Percentiles rank a stretch among this genome's conserved stretches.
Evolutionary conservation across 1,140 invertebrate species (phyloP).

Genomic region (Hetaerina americana): DNA sequence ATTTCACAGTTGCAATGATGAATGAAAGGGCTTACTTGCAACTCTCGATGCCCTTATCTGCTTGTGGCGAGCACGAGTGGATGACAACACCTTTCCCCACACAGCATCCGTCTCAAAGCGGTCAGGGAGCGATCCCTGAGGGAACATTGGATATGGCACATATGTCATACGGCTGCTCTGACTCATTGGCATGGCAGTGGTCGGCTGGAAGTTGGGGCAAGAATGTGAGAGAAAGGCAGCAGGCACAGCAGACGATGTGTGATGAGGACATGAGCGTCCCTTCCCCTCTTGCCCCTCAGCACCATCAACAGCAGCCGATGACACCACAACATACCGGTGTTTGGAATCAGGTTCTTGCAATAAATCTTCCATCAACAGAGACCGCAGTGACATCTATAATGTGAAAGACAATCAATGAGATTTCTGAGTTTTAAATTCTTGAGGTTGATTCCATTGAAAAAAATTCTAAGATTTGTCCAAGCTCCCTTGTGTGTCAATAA

Average conservation of each 20-base stretch:
- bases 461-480: too few relatives aligned
- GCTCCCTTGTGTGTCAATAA: too few relatives aligned
- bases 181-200: neutral
- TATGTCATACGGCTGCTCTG: neutral
- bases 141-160: neutral
- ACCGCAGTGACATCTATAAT: slow-evolving; percentile 58
- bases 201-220: neutral
- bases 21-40: too few relatives aligned
- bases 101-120: neutral
- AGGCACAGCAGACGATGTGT: neutral
- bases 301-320: slow-evolving; percentile 26
- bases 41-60: neutral
- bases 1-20: too few relatives aligned
- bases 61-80: neutral
- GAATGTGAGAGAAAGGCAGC: neutral
- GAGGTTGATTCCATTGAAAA: too few relatives aligned
- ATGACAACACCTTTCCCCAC: neutral
- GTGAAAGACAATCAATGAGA: too few relatives aligned
- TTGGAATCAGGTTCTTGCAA: slow-evolving; percentile 58
- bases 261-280: neutral
- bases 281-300: neutral
- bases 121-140: neutral
- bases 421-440: too few relatives aligned
- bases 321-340: slow-evolving; percentile 69
- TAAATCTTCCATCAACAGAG: slow-evolving; percentile 78